phyloP scores from a whole-genome alignment of 2,113 vertebrate species.

The Pollachius pollachius region DNA sequence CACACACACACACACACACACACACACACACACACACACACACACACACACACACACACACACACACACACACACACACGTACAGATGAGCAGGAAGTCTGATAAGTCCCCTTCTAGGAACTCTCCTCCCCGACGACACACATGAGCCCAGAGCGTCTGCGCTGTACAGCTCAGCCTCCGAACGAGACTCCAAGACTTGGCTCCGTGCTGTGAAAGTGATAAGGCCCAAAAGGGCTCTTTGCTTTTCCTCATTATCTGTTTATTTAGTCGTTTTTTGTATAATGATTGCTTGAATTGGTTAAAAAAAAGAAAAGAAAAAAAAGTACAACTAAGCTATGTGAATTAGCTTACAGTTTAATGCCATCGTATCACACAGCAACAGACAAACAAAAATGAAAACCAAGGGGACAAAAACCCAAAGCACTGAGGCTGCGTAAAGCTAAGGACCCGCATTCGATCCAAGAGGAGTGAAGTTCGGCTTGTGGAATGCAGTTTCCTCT shows the following conservation, averaged over 20 bases:
- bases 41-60: neutral
- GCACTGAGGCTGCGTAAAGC: neutral
- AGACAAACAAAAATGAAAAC: neutral
- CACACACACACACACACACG: slow-evolving; percentile 18
- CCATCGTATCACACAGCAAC: neutral
- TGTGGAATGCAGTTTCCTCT: slow-evolving; percentile 9
- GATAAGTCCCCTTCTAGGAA: slow-evolving; percentile 59
- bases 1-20: neutral
- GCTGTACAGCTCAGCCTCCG: slow-evolving; percentile 33
- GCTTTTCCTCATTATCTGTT: neutral
- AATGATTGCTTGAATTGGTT: slow-evolving; percentile 2
- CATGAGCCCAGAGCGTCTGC: slow-evolving; percentile 18
- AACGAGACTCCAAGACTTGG: slow-evolving; percentile 14
- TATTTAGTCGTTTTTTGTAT: slow-evolving; percentile 10
- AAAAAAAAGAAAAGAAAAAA: slow-evolving; percentile 4
- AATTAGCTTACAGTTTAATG: neutral
- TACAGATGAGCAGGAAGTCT: slow-evolving; percentile 55
- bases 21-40: neutral
- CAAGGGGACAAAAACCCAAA: slow-evolving; percentile 1
- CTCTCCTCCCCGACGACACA: slow-evolving; percentile 26
- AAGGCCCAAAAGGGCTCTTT: slow-evolving; percentile 20
- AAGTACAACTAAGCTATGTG: neutral
- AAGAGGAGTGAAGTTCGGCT: neutral
- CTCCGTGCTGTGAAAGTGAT: slow-evolving; percentile 37
- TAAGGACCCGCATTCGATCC: neutral